Base-by-base conservation (phyloP, 2,888 invertebrate genomes). In the Dendrolimus houi region DNA sequence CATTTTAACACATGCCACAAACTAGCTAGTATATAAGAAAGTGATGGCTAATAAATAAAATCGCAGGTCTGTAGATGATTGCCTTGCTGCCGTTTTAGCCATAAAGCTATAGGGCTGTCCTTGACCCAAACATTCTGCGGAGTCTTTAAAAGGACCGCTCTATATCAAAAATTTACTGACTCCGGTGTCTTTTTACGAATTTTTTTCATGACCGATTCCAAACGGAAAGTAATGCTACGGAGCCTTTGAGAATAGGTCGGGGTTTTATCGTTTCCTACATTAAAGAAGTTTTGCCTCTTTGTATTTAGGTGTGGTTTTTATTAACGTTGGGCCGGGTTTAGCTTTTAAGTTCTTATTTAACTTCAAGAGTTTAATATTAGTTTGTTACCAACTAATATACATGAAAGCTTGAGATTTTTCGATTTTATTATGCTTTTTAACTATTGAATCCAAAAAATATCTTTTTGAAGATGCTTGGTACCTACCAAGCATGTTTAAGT, bases 131-230 rank as follows among this genome's bases (percentile, higher is more conserved):
- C 66, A 75, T 76, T 73, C 64, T 69, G 66, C 56, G 61, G 69
- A 64, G 70, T 69, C 64, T 60, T 66, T 62, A 65, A 65, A 59
- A 57, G 62, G 59, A 65, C 65, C 69, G 65, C 58, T 58, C 63
- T 73, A 70, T 70, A 72, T 74, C 64, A 72, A 74, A 74, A 70
- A 72, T 72, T 70, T 74, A 71, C 70, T 61, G 68, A 69, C 64
- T 69, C 60, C 59, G 54, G 58, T 68, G 60, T 69, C 66, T 69
- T 72, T 63, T 70, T 67, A 64, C 59, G 61, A 61, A 65, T 62
- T 61, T 64, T 59, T 61, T 60, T 58, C 57, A 54, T 55, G 53
- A 62, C 41, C 29, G 54, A 54, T 58, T 60, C 53, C 52, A 52
- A 60, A 60, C 53, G 52, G 10, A 29, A 53, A 58, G 58, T 41